Evolutionary conservation across 1,140 invertebrate genomes (phyloP).

Genomic region (Leptonema lineaticorne): DNA sequence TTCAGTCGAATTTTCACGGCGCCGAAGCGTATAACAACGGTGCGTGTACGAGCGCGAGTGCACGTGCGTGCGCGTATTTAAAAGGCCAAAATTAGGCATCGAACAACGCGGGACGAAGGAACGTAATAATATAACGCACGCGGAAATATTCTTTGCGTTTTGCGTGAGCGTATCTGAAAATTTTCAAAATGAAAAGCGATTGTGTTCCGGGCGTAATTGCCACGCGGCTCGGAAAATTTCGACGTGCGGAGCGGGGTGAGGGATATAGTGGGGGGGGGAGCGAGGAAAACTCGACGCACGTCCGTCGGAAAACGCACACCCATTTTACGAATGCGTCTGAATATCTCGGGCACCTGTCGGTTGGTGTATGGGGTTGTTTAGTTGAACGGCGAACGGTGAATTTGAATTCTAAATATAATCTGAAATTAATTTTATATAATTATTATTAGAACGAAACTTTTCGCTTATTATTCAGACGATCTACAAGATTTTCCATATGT

Average conservation of each 20-base stretch:
- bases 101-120: no score
- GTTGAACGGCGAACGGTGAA: no score
- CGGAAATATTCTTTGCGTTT: conserved; percentile 26
- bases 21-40: not conserved
- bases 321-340: no score
- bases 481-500: no score
- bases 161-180: conserved; percentile 18
- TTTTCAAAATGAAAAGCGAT: conserved; percentile 35
- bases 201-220: conserved; percentile 36
- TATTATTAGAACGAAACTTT: no score
- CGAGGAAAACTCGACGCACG: not conserved
- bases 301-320: not conserved
- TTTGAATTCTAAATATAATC: no score
- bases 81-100: conserved; percentile 8
- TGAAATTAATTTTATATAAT: no score
- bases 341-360: no score
- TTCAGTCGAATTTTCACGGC: not conserved
- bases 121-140: conserved; percentile 16
- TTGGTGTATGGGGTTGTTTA: no score
- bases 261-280: no score
- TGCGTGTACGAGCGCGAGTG: not conserved
- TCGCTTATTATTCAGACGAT: no score
- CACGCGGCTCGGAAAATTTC: conserved; percentile 7
- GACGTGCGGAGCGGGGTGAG: not conserved
- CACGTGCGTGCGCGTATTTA: conserved; percentile 8